A percentile compares a stretch with the other conserved stretches of the same genome.
These are phyloP conservation scores for Sebastes matsubarae DNA, from an alignment of 2,797 vertebrate species.

Conservation along the genomic window DNA sequence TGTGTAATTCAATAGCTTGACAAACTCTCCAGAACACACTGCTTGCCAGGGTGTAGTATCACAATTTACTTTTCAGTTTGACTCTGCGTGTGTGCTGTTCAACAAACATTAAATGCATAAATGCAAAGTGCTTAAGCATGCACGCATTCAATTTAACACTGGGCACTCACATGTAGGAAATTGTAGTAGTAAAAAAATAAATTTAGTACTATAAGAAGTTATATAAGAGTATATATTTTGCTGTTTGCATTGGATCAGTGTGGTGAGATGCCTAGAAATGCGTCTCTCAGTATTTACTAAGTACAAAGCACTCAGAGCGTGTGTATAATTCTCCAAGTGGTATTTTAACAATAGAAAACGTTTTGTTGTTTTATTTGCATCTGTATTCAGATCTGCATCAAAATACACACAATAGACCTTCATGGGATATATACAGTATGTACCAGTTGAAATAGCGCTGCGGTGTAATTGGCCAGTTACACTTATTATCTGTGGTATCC, in stretches of 20 bases:
- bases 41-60: constrained; percentile 1
- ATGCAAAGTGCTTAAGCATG: constrained; percentile 3
- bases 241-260: background rate
- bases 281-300: background rate
- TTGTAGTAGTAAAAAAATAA: background rate
- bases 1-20: background rate
- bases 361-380: background rate
- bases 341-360: background rate
- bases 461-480: background rate
- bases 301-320: background rate
- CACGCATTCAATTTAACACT: background rate
- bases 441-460: background rate
- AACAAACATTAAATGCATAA: constrained; percentile 8
- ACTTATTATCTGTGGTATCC: background rate
- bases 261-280: background rate
- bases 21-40: background rate
- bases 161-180: background rate
- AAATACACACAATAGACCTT: background rate
- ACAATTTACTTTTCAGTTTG: background rate
- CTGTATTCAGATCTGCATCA: background rate
- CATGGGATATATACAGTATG: background rate
- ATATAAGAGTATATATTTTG: background rate
- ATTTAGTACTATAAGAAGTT: background rate
- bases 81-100: background rate
- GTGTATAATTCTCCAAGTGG: background rate